Evolutionary conservation across 2,888 invertebrate genomes (phyloP).

Genomic region (Oscheius onirici): DNA sequence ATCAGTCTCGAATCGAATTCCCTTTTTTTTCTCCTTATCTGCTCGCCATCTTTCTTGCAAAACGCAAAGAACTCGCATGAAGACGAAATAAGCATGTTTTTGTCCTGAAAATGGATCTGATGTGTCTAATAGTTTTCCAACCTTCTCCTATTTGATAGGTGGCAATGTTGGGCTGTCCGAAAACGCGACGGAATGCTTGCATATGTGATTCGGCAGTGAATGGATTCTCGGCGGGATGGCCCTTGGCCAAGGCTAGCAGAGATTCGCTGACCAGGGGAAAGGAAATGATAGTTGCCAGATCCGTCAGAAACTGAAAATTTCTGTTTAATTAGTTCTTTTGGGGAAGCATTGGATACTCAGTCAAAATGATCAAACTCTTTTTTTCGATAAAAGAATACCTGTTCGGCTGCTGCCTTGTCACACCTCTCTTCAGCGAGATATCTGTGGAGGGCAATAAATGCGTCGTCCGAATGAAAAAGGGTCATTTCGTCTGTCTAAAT

Average conservation of each 20-base stretch:
- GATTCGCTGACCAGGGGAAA: slow-evolving; percentile 36
- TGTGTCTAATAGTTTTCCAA: background rate
- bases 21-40: slow-evolving; percentile 54
- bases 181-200: slow-evolving; percentile 24
- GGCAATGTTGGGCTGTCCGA: slow-evolving; percentile 35
- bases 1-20: slow-evolving; percentile 65
- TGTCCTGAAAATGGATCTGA: slow-evolving; percentile 54
- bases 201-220: background rate
- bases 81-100: slow-evolving; percentile 61
- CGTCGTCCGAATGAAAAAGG: slow-evolving; percentile 63
- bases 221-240: slow-evolving; percentile 22
- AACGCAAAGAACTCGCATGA: slow-evolving; percentile 56
- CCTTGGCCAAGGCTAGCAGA: slow-evolving; percentile 34
- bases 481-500: slow-evolving; percentile 48
- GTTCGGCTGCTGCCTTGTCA: slow-evolving; percentile 39
- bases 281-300: slow-evolving; percentile 31
- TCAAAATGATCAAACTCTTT: background rate
- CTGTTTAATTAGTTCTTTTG: background rate
- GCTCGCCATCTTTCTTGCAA: slow-evolving; percentile 58
- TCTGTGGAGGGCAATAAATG: slow-evolving; percentile 61
- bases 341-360: background rate
- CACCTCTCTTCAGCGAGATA: slow-evolving; percentile 53
- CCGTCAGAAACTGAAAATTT: slow-evolving; percentile 39
- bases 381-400: slow-evolving; percentile 35
- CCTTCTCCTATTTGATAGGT: slow-evolving; percentile 33